These are phyloP conservation scores for Chaetoderma sp. DNA, from an alignment of 2,888 invertebrate species.

Conservation along the genomic window DNA sequence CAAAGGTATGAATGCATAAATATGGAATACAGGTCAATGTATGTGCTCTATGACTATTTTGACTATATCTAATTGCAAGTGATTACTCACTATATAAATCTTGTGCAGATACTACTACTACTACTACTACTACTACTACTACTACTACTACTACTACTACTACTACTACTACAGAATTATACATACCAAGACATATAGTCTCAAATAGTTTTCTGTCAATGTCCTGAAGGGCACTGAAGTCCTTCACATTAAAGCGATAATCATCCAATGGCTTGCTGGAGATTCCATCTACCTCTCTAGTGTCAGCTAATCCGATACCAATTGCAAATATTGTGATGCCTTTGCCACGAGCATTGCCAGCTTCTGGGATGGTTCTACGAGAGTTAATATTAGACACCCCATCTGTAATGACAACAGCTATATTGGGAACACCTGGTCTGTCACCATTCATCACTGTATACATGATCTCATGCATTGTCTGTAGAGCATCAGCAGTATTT, in stretches of 20 bases:
- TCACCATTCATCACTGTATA: conserved; percentile 56
- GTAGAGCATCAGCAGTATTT: conserved; percentile 58
- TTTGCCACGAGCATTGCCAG: conserved; percentile 33
- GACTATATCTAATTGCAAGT: too few relatives aligned
- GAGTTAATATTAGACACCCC: conserved; percentile 63
- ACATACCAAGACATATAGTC: conserved; percentile 4
- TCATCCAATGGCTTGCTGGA: conserved; percentile 44
- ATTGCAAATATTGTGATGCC: conserved; percentile 51
- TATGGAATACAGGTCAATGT: too few relatives aligned
- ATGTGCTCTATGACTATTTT: too few relatives aligned
- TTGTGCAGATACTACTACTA: too few relatives aligned
- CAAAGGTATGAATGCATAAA: too few relatives aligned
- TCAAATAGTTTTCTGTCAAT: conserved; percentile 15
- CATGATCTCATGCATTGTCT: conserved; percentile 48
- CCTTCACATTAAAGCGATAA: conserved; percentile 41
- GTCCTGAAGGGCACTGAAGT: conserved; percentile 40
- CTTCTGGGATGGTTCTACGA: conserved; percentile 52
- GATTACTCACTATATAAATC: too few relatives aligned
- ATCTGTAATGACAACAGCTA: conserved; percentile 60
- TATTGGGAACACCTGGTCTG: conserved; percentile 49
- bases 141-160: too few relatives aligned
- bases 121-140: too few relatives aligned
- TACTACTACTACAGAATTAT: too few relatives aligned
- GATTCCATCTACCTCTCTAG: conserved; percentile 51
- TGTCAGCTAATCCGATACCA: conserved; percentile 49